phyloP scores from a whole-genome alignment of 2,888 invertebrate species.

The Caenorhabditis sulstoni region DNA sequence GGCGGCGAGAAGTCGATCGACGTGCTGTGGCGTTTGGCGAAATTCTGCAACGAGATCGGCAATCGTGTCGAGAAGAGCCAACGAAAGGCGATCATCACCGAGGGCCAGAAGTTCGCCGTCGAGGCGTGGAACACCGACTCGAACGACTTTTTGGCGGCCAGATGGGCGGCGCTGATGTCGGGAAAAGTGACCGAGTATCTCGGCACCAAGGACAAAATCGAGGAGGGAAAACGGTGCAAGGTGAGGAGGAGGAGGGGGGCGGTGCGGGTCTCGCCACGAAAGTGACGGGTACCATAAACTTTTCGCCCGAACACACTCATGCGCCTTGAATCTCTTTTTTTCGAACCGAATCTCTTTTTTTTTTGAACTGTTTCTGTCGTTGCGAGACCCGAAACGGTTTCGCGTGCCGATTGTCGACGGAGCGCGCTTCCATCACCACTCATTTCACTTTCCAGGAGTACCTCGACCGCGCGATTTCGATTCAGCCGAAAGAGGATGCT shows the following conservation, averaged over 20 bases:
- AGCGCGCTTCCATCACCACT: no score
- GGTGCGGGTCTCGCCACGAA: no score
- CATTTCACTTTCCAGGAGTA: no score
- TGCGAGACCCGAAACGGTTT: no score
- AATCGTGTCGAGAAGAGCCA: conserved; percentile 60
- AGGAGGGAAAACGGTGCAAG: conserved; percentile 78
- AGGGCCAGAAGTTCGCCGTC: conserved; percentile 73
- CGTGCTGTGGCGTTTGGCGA: conserved; percentile 74
- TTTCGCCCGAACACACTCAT: no score
- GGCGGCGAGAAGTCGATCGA: conserved; percentile 66
- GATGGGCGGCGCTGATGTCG: conserved; percentile 77
- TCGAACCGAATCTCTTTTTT: no score
- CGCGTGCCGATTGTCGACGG: no score
- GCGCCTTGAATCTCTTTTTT: no score
- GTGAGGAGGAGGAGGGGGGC: no score
- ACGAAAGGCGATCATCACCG: conserved; percentile 71
- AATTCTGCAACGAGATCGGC: conserved; percentile 68
- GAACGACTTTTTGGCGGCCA: conserved; percentile 72
- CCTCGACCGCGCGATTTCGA: conserved; percentile 74
- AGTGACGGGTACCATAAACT: no score
- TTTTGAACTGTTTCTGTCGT: no score
- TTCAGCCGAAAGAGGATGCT: conserved; percentile 68
- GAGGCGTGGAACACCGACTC: conserved; percentile 67
- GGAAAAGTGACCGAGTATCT: conserved; percentile 74
- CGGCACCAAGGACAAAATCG: conserved; percentile 79